phyloP scores from a whole-genome alignment of 2,888 invertebrate genomes.

The Bellardia bayeri region DNA sequence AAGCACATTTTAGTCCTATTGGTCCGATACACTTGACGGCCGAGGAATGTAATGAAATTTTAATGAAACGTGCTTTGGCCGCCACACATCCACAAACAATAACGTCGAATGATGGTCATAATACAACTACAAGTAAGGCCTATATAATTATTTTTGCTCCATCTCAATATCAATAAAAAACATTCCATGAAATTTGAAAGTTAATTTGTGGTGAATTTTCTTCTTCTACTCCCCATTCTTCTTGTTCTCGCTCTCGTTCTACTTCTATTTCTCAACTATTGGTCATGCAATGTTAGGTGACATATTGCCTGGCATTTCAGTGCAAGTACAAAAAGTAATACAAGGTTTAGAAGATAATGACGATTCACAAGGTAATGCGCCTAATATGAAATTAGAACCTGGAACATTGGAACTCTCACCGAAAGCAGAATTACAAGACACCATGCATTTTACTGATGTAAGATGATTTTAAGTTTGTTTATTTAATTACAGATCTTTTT shows the following conservation, averaged over 20 bases:
- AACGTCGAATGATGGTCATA: slow-evolving; percentile 83
- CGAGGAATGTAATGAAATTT: slow-evolving; percentile 91
- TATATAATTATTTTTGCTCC: slow-evolving; percentile 28
- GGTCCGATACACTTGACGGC: slow-evolving; percentile 90
- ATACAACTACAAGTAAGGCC: slow-evolving; percentile 81
- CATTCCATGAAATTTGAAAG: slow-evolving; percentile 35
- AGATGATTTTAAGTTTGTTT: slow-evolving; percentile 66
- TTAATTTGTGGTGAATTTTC: slow-evolving; percentile 50
- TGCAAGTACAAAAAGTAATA: slow-evolving; percentile 85
- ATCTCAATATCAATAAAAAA: neutral
- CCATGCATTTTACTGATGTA: slow-evolving; percentile 82
- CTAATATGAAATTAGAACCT: slow-evolving; percentile 84
- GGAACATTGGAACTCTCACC: slow-evolving; percentile 84
- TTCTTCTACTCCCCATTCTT: slow-evolving; percentile 3
- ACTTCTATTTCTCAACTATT: slow-evolving; percentile 76
- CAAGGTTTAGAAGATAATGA: slow-evolving; percentile 84
- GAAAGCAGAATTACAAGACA: slow-evolving; percentile 84
- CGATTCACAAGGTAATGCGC: slow-evolving; percentile 84
- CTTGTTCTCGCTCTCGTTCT: slow-evolving; percentile 27
- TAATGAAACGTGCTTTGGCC: slow-evolving; percentile 90
- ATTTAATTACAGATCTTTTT: no score
- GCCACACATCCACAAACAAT: slow-evolving; percentile 86
- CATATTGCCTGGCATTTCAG: slow-evolving; percentile 84
- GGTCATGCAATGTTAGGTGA: slow-evolving; percentile 83
- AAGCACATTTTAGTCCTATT: slow-evolving; percentile 88